Base-by-base conservation (phyloP, 1,140 invertebrate genomes). In the Campodea augens region DNA sequence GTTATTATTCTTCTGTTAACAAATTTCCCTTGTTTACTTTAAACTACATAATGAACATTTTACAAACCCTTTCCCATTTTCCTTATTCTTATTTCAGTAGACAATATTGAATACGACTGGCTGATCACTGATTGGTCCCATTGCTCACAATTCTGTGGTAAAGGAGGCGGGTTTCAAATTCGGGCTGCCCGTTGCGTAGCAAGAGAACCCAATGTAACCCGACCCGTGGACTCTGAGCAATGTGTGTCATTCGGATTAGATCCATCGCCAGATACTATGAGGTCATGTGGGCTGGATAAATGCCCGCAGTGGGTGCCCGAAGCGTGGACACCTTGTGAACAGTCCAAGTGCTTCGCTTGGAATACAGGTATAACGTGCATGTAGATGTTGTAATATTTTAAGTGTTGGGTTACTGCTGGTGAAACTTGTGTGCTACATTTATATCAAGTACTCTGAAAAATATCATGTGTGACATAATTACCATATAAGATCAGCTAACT, bases 71-170 rank as follows among this genome's bases (percentile, higher is more conserved):
- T n/a, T n/a, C n/a, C n/a, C n/a, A n/a, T n/a, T n/a, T n/a, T n/a
- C n/a, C n/a, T n/a, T n/a, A n/a, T n/a, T n/a, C n/a, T n/a, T n/a
- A n/a, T n/a, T n/a, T n/a, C n/a, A n/a, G n/a, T n/a, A n/a, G n/a
- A n/a, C n/a, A n/a, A n/a, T 38, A 62, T 76, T 46, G 68, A 75
- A 53, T 85, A 83, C 56, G 73, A 78, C 52, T 90, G 84, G 85
- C 66, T 74, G 48, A 73, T 79, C 4, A 77, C 78, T 1, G 73
- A 82, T 22, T 90, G 85, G 85, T 84, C 84, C 1, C 67, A 73
- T 23, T 95, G 91, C 61, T 87, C 82, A 2, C 76, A 81, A 54
- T 75, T 77, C 7, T 95, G 89, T 57, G 88, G 86, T 5, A 77
- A n/a, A n/a, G n/a, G 78, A 25, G 75, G 73, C 43, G 83, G 82